phyloP scores from a whole-genome alignment of 2,113 vertebrate species.

The Dinomys branickii region DNA sequence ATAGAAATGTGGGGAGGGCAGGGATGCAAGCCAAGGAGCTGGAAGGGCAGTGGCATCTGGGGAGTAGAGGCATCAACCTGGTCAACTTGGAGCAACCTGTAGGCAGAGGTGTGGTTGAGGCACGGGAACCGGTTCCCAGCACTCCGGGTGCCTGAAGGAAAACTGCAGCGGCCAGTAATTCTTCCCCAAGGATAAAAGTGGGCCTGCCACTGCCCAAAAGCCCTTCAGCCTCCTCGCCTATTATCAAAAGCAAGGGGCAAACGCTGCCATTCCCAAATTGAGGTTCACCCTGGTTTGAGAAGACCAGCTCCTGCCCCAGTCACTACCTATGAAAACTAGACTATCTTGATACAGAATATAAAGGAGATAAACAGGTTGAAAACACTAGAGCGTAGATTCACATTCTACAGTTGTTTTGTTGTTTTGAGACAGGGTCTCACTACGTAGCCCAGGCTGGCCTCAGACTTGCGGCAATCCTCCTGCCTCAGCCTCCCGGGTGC shows the following conservation, averaged over 20 bases:
- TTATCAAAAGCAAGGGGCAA: background rate
- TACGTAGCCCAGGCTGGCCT: background rate
- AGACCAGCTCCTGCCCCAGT: background rate
- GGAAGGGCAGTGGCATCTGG: background rate
- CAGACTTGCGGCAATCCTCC: background rate
- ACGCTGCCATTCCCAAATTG: background rate
- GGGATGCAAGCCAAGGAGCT: background rate
- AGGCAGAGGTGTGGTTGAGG: conserved; percentile 15
- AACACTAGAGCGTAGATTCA: background rate
- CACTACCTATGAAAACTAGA: background rate
- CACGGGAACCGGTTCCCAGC: background rate
- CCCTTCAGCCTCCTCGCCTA: background rate
- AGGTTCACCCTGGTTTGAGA: background rate
- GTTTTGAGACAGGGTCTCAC: background rate
- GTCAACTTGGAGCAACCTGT: conserved; percentile 32
- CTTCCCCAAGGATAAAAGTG: conserved; percentile 7
- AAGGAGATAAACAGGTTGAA: background rate
- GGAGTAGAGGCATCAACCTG: background rate
- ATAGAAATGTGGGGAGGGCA: background rate
- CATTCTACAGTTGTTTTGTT: background rate
- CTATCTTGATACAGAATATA: background rate
- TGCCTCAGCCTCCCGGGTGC: background rate
- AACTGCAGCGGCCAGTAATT: background rate
- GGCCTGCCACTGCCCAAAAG: background rate
- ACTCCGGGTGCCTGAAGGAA: background rate